Base-by-base conservation (phyloP, 2,797 vertebrate genomes). In the Gymnothorax reevesii region DNA sequence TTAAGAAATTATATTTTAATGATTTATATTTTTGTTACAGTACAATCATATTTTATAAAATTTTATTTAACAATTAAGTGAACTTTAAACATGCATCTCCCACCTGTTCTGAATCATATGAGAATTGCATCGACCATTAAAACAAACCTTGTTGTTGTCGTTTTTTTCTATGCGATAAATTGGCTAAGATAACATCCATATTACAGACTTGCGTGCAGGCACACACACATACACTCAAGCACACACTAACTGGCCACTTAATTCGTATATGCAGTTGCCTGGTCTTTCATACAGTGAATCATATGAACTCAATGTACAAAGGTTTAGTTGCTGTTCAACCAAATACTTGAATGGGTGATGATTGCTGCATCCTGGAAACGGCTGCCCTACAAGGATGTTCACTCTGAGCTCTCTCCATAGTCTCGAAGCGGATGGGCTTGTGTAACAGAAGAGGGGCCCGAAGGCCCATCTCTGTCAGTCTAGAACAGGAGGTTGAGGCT, bases 41-140 rank as follows among this genome's bases (percentile, higher is more conserved):
- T 73, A 79, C 33, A 86, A 85, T 79, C 60, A 49, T 33, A 59
- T 64, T 49, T 84, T 42, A 85, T 79, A 60, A 49, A 17, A 59
- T 64, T 49, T 84, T 42, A 22, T 64, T 84, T 84, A 69, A 69
- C 25, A 69, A 69, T 69, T 22, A 69, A 69, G 64, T 69, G 25
- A 69, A 69, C 64, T 69, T 69, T 66, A 66, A 66, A 66, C 27
- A 42, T 7, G 73, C 33, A 77, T 15, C 15, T 17, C 25, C 15
- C 6, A 17, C 73, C 13, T 8, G 4, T 77, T 33, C 10, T 33
- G 49, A 77, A 33, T 20, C 49, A 77, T 77, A 77, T 77, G 27
- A 33, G 49, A 77, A 49, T 12, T 4, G 20, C 13, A 49, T 49
- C 13, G 27, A 33, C 20, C 71, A n/a, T 13, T 4, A 73, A 33